These are phyloP conservation scores for Gortyna flavago DNA, from an alignment of 2,888 invertebrate genomes.

Conservation along the genomic window DNA sequence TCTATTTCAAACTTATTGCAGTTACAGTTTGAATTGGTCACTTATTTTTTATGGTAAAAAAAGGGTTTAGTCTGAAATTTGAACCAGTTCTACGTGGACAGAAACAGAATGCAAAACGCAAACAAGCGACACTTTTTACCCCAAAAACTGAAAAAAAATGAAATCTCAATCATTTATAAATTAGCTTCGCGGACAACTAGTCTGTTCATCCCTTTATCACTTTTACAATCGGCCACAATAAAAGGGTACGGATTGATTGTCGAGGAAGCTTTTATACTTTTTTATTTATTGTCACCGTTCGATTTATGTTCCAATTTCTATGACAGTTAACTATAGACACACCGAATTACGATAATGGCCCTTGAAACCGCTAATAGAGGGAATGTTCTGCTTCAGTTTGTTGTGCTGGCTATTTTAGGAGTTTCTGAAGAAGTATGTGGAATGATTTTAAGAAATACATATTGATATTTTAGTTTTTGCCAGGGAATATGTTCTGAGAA, in stretches of 20 bases:
- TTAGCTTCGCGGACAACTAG: constrained; percentile 88
- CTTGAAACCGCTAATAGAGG: constrained; percentile 78
- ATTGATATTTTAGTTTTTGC: constrained; percentile 10
- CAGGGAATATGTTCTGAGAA: constrained; percentile 7
- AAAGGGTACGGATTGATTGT: constrained; percentile 87
- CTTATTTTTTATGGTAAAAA: not conserved
- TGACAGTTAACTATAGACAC: constrained; percentile 72
- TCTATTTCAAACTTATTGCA: not conserved
- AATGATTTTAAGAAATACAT: constrained; percentile 5
- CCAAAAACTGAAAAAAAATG: constrained; percentile 79
- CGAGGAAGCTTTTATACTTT: constrained; percentile 77
- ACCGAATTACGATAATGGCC: constrained; percentile 76
- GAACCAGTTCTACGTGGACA: constrained; percentile 7
- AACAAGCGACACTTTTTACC: constrained; percentile 60
- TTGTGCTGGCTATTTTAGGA: constrained; percentile 25
- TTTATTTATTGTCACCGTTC: constrained; percentile 81
- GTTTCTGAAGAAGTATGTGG: constrained; percentile 16
- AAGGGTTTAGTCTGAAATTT: constrained; percentile 14
- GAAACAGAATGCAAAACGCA: constrained; percentile 10
- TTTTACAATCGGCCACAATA: constrained; percentile 86
- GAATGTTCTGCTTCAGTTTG: constrained; percentile 42
- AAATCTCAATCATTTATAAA: constrained; percentile 90
- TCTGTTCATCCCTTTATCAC: constrained; percentile 88
- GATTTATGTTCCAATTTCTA: constrained; percentile 80
- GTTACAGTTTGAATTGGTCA: not conserved